These are phyloP conservation scores for Peucedramus taeniatus DNA, from an alignment of 2,113 vertebrate species.

Conservation along the genomic window DNA sequence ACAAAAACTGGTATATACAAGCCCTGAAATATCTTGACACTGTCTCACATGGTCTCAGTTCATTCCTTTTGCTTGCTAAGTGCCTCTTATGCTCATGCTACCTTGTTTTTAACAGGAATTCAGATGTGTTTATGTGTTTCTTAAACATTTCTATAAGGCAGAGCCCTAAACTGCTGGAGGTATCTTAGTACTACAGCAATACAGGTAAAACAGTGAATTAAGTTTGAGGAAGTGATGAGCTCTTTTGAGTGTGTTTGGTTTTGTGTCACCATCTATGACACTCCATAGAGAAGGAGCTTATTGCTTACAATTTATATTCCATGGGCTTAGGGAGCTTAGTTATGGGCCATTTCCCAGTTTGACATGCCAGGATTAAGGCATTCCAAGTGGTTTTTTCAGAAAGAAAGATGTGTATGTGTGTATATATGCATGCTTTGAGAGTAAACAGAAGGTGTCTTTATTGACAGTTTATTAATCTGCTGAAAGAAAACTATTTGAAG, in stretches of 20 bases:
- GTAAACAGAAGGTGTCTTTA: background rate
- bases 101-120: background rate
- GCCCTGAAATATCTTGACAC: background rate
- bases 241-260: background rate
- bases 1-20: background rate
- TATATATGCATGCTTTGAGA: background rate
- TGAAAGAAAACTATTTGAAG: background rate
- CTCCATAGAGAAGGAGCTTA: background rate
- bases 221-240: background rate
- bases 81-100: background rate
- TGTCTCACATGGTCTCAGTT: background rate
- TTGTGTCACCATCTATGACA: background rate
- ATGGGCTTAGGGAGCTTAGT: background rate
- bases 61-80: background rate
- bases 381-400: background rate
- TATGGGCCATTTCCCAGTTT: background rate
- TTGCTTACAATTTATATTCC: background rate
- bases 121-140: background rate
- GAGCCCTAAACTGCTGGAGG: background rate
- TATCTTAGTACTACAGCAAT: background rate
- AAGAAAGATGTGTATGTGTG: background rate
- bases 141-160: background rate
- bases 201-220: background rate
- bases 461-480: background rate
- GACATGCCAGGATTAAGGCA: background rate